These are phyloP conservation scores for Pseudorhombus dupliciocellatus DNA, from an alignment of 2,113 vertebrate genomes.

Conservation along the genomic window DNA sequence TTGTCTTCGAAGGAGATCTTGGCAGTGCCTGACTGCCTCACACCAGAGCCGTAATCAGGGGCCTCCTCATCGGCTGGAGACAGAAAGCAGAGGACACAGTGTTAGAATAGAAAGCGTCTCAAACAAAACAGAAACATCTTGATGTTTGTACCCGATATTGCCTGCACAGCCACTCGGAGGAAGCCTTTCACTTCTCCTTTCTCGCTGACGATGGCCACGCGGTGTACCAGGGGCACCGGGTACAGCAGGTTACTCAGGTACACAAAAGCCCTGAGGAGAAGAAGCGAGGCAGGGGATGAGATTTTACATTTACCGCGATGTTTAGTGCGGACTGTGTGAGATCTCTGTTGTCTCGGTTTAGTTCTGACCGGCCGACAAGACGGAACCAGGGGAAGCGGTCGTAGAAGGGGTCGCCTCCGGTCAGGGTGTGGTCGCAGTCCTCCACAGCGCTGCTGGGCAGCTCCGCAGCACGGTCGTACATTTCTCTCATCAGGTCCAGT, in stretches of 20 bases:
- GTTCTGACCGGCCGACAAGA: constrained; percentile 92
- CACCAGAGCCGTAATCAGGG: constrained; percentile 95
- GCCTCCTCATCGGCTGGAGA: constrained; percentile 94
- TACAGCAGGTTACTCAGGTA: constrained; percentile 98
- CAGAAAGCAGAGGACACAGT: constrained; percentile 9
- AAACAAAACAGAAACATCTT: neutral
- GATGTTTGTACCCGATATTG: constrained; percentile 89
- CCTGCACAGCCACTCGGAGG: constrained; percentile 95
- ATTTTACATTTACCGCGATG: neutral
- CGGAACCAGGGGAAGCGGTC: constrained; percentile 99
- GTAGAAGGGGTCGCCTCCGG: constrained; percentile 96
- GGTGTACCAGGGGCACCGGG: constrained; percentile 94
- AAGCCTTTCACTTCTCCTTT: constrained; percentile 98
- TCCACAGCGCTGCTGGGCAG: constrained; percentile 91
- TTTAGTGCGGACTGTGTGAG: neutral
- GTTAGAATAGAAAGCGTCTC: neutral
- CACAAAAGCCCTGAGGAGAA: constrained; percentile 90
- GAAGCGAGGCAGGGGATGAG: constrained; percentile 10
- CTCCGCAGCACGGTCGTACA: constrained; percentile 97
- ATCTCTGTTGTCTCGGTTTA: neutral
- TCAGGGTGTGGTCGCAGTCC: constrained; percentile 94
- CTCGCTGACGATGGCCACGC: constrained; percentile 96
- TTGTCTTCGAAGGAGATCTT: constrained; percentile 98
- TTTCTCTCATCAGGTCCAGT: constrained; percentile 97
- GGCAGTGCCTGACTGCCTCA: constrained; percentile 94